Base-by-base conservation (phyloP, 1,140 invertebrate genomes). In the Trichonephila clavata region DNA sequence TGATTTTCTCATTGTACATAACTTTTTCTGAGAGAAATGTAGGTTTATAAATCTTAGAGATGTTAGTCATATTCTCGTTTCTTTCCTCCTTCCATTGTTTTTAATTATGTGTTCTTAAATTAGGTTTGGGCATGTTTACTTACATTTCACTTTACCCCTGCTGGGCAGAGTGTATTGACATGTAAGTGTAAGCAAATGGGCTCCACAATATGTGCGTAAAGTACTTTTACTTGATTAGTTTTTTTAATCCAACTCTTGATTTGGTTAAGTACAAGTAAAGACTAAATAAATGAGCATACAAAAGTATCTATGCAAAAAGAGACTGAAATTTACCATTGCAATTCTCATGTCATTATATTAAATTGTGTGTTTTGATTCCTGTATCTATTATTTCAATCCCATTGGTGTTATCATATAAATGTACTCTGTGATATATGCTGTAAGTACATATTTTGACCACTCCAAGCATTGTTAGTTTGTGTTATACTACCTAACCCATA, bases 1-100 rank as follows among this genome's bases (percentile, higher is more conserved):
- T 94, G 93, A 90, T 90, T 68, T 68, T 94, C 86, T 94, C 93
- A 90, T 84, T 94, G 93, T 94, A 94, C 65, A 94, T 94, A 93
- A 84, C 14, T 84, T 93, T 84, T 93, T 90, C 81, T 86, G 88
- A 90, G 93, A 94, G 93, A 94, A 90, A 60, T 68, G 60, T 90
- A 90, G 87, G 80, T 63, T n/a, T 84, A 80, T 61, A 65, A 93
- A 88, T 94, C 87, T 94, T 90, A 93, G 86, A 84, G 21, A 71
- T 86, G 60, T 94, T 90, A 65, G 77, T 90, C 93, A 90, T 92
- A 39, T 68, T 93, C 80, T 81, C 65, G 59, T 83, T 21, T 68
- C 80, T 43, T 84, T 68, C 43, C 50, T 24, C 65, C 65, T 24
- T 93, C 91, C 59, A 63, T 89, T 89, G 60, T 88, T 80, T 93